Evolutionary conservation across 2,888 invertebrate genomes (phyloP).

Genomic region (Nomada fabriciana): DNA sequence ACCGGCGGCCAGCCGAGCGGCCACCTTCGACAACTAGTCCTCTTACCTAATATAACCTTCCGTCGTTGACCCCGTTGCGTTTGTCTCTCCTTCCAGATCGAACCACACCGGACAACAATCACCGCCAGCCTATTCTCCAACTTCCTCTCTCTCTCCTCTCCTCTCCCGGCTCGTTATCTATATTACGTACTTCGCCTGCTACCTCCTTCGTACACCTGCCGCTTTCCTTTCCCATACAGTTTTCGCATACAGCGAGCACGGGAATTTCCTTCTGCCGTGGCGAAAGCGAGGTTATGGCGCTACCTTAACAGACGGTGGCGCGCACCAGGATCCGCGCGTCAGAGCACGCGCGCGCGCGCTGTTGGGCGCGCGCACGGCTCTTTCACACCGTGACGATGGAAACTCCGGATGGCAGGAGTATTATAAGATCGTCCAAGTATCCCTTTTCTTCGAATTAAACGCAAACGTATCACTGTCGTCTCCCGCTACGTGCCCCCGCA

Average conservation of each 20-base stretch:
- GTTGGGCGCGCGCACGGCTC: conserved; percentile 56
- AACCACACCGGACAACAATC: neutral
- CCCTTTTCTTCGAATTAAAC: neutral
- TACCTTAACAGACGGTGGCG: conserved; percentile 51
- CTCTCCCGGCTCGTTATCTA: neutral
- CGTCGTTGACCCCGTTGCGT: conserved; percentile 38
- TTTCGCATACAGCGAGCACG: neutral
- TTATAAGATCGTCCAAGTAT: conserved; percentile 25
- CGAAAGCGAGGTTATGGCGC: conserved; percentile 64
- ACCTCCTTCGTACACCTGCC: neutral
- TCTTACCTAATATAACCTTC: conserved; percentile 37
- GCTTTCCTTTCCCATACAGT: neutral
- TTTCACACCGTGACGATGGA: conserved; percentile 51
- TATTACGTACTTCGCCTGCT: neutral
- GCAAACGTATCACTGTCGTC: neutral
- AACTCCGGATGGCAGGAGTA: conserved; percentile 39
- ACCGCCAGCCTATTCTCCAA: neutral
- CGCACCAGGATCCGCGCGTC: conserved; percentile 56
- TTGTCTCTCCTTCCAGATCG: neutral
- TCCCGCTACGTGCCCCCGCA: neutral
- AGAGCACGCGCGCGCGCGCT: conserved; percentile 51
- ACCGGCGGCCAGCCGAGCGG: conserved; percentile 42
- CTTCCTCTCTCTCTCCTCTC: neutral
- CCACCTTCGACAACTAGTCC: conserved; percentile 32
- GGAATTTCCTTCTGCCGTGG: neutral